These are phyloP conservation scores for Loris lydekkerianus DNA, from an alignment of 2,797 vertebrate species.

Conservation along the genomic window DNA sequence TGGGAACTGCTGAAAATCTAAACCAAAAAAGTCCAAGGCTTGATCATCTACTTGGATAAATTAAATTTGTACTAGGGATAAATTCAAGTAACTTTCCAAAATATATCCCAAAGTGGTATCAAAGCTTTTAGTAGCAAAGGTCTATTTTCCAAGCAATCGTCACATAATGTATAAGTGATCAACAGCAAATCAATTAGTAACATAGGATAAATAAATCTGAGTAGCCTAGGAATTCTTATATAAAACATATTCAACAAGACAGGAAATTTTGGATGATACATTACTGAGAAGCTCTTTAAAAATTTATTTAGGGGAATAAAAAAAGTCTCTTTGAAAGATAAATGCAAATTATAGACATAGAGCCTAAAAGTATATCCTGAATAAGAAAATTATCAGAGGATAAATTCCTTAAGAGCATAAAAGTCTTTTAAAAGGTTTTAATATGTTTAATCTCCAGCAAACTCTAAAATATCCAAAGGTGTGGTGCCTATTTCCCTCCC, in stretches of 20 bases:
- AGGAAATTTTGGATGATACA: not conserved
- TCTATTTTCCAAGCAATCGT: not conserved
- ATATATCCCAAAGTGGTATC: not conserved
- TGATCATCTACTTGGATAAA: not conserved
- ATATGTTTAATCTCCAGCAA: not conserved
- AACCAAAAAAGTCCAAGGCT: not conserved
- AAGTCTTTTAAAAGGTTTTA: slow-evolving; percentile 27
- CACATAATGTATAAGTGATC: not conserved
- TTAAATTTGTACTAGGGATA: not conserved
- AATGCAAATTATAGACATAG: slow-evolving; percentile 59
- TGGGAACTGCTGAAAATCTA: not conserved
- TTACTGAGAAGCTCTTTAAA: slow-evolving; percentile 4
- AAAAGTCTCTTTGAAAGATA: slow-evolving; percentile 57
- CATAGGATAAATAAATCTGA: not conserved
- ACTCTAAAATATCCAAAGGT: slow-evolving; percentile 8
- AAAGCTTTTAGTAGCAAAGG: not conserved
- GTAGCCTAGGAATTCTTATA: not conserved
- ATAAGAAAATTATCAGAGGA: slow-evolving; percentile 65
- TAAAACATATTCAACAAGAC: slow-evolving; percentile 5
- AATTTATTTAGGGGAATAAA: slow-evolving; percentile 51
- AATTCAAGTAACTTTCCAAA: not conserved
- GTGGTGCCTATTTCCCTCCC: not conserved
- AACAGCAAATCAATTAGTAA: not conserved
- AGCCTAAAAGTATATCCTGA: slow-evolving; percentile 55
- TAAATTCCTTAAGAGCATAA: not conserved